Evolutionary conservation across 2,888 invertebrate genomes (phyloP).

Genomic region (Lamproptera curius): DNA sequence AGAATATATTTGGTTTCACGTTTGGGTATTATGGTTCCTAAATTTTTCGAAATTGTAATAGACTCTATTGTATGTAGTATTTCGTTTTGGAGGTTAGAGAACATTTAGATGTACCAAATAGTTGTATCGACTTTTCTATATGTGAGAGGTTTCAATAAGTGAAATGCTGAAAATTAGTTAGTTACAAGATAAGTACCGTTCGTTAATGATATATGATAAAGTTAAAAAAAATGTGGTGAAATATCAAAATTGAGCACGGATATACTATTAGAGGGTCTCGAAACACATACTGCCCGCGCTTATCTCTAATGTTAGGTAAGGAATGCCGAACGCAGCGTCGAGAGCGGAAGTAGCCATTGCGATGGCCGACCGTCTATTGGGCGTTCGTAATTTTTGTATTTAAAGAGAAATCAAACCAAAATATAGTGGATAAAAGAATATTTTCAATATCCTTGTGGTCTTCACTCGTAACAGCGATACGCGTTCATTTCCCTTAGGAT

Average conservation of each 20-base stretch:
- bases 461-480: conserved; percentile 73
- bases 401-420: conserved; percentile 45
- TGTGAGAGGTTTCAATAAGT: conserved; percentile 64
- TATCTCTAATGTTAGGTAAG: conserved; percentile 56
- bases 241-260: conserved; percentile 71
- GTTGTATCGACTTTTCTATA: conserved; percentile 77
- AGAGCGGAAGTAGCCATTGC: not conserved
- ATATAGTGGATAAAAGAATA: conserved; percentile 47
- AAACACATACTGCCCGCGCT: conserved; percentile 70
- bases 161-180: conserved; percentile 69
- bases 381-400: conserved; percentile 62
- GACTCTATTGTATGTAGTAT: conserved; percentile 75
- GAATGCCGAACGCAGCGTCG: conserved; percentile 45
- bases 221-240: conserved; percentile 26
- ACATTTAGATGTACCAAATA: conserved; percentile 76
- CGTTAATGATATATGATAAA: conserved; percentile 58
- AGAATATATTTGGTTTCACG: conserved; percentile 71
- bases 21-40: conserved; percentile 79
- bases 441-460: conserved; percentile 77
- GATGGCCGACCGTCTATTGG: conserved; percentile 28
- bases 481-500: conserved; percentile 55
- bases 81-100: conserved; percentile 70
- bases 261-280: conserved; percentile 69
- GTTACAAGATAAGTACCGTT: conserved; percentile 69
- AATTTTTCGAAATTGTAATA: conserved; percentile 78